Conservation (phyloP, 2,797 vertebrate species). For the Hippopotamyrus pictus region DNA sequence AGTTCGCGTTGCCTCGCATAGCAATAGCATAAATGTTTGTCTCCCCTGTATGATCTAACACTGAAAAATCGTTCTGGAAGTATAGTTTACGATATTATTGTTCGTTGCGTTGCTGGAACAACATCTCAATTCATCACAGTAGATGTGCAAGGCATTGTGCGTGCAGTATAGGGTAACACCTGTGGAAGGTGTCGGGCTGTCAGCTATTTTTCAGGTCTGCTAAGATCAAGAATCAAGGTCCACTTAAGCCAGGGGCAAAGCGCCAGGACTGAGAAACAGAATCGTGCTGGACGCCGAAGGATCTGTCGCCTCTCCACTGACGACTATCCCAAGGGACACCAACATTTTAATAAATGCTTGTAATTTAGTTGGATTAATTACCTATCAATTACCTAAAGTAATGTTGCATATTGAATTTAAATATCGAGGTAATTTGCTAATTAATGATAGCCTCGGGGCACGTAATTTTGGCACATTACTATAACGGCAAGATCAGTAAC, state of each 20-base stretch:
- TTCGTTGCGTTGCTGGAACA: background rate
- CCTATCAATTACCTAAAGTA: background rate
- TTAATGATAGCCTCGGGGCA: background rate
- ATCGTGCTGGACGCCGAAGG: background rate
- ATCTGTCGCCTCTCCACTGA: background rate
- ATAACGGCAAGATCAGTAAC: background rate
- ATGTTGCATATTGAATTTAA: background rate
- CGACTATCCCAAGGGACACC: background rate
- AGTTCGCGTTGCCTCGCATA: background rate
- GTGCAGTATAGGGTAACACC: background rate
- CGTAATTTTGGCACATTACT: background rate
- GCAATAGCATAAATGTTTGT: background rate
- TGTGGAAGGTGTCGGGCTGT: background rate
- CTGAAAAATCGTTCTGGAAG: background rate
- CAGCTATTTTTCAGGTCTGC: background rate
- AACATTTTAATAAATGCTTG: background rate
- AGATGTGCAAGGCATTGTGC: background rate
- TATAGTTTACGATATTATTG: background rate
- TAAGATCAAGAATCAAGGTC: background rate
- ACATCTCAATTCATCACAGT: background rate
- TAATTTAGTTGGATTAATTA: constrained; percentile 4
- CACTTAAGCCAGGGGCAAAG: background rate
- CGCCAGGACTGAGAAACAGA: background rate
- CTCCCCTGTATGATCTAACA: background rate
- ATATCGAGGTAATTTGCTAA: background rate